Evolutionary conservation across 2,888 invertebrate species (phyloP), one percentile per base, ranked within the genome.

Genomic region (Parthenolecanium corni): DNA sequence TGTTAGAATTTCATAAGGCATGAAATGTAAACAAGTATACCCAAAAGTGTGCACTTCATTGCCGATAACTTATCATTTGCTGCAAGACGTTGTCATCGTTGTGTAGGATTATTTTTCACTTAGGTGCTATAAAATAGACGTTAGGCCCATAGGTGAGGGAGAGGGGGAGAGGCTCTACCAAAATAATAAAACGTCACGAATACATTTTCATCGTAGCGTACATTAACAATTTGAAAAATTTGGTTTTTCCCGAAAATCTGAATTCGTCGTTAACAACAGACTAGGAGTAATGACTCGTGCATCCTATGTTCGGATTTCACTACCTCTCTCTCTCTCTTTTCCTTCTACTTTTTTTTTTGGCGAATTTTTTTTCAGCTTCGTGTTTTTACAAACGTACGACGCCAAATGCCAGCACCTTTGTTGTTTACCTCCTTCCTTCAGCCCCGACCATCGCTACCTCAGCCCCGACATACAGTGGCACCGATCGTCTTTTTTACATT

Each of bases 151-250:
- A n/a, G n/a, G n/a, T n/a, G 31, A 31, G 31, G 9, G 31, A 31
- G 9, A 4, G 31, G 31, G 9, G 31, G 31, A 31, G 9, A 9
- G 31, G 31, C n/a, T n/a, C n/a, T n/a, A 31, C 4, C 4, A 31
- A 9, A 31, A 58, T 47, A 31, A 52, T n/a, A 25, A 58, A 58
- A 46, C 47, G 58, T 47, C 58, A 58, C 46, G 58, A 58, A 58
- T 58, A 58, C 58, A 58, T 58, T 58, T 58, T 58, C 58, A 44
- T 58, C 47, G 25, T 58, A 58, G 47, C 58, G 58, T 47, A 58
- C 58, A 58, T 58, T 58, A 58, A 58, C 58, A 58, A 58, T 58
- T 58, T 58, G 58, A 58, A 58, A 58, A 58, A 58, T 58, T 58
- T 58, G 58, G 58, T 58, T 58, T 58, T 58, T 58, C 58, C 58